Conservation (phyloP, 2,888 invertebrate genomes). For the Macaria liturata region DNA sequence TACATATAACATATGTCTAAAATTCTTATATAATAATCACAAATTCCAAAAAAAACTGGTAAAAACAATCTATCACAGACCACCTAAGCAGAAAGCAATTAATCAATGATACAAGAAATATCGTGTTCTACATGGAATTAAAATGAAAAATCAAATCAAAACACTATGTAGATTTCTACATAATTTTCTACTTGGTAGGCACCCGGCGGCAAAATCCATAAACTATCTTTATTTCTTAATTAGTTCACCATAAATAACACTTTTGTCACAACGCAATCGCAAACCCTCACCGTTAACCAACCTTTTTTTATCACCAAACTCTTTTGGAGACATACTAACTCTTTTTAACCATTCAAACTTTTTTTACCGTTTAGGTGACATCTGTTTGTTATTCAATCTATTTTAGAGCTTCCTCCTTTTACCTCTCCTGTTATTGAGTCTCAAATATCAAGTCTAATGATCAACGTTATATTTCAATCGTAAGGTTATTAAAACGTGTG, state of each 20-base stretch:
- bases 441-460: constrained; percentile 73
- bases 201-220: constrained; percentile 6
- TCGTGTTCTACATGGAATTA: too few relatives aligned
- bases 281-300: constrained; percentile 49
- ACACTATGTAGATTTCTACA: too few relatives aligned
- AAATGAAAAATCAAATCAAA: too few relatives aligned
- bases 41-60: too few relatives aligned
- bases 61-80: too few relatives aligned
- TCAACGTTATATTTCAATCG: constrained; percentile 64
- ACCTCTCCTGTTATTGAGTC: constrained; percentile 52
- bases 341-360: constrained; percentile 1
- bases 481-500: constrained; percentile 33
- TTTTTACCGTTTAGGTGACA: constrained; percentile 52
- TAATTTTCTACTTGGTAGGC: constrained; percentile 1
- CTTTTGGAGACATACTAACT: background rate
- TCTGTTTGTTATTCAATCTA: constrained; percentile 76
- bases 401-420: constrained; percentile 65
- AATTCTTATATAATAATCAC: too few relatives aligned
- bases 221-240: constrained; percentile 13
- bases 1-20: too few relatives aligned
- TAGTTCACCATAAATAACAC: constrained; percentile 34
- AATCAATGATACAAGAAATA: too few relatives aligned
- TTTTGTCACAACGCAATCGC: constrained; percentile 21
- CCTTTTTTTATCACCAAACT: constrained; percentile 40
- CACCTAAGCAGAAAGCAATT: too few relatives aligned